A percentile compares a stretch with the other conserved stretches of the same genome.
Evolutionary conservation across 2,888 invertebrate species (phyloP).

Genomic region (Plusia festucae): DNA sequence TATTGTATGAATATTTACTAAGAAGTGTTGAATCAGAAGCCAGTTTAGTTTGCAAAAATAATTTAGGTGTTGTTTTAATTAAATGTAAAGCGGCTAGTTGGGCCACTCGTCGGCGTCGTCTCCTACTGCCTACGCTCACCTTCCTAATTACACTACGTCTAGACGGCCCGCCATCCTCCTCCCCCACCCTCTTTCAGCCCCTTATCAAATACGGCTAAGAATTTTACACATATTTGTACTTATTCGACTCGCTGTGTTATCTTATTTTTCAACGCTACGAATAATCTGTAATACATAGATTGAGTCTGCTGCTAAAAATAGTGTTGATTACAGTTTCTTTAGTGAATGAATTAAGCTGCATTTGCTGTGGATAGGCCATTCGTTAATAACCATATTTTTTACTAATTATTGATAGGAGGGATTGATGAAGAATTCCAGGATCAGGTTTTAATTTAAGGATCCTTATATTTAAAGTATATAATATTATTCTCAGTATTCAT

Average conservation of each 20-base stretch:
- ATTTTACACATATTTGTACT: constrained; percentile 60
- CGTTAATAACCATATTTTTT: not conserved
- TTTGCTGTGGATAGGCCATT: not conserved
- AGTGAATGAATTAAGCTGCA: constrained; percentile 3
- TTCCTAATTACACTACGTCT: constrained; percentile 87
- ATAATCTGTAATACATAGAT: constrained; percentile 1
- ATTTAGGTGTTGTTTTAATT: constrained; percentile 72
- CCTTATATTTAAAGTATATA: no score
- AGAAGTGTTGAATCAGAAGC: constrained; percentile 4
- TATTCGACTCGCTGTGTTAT: constrained; percentile 40
- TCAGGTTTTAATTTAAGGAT: not conserved
- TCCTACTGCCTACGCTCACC: constrained; percentile 82
- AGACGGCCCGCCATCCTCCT: constrained; percentile 82
- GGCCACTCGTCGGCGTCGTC: constrained; percentile 59
- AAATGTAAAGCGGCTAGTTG: constrained; percentile 71
- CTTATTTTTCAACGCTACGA: constrained; percentile 22
- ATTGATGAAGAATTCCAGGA: no score
- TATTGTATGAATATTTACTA: not conserved
- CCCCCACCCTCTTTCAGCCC: constrained; percentile 65
- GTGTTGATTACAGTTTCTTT: not conserved
- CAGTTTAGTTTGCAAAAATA: constrained; percentile 53
- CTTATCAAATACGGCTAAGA: constrained; percentile 72
- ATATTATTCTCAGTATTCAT: not conserved
- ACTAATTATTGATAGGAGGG: not conserved
- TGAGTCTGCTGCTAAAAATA: not conserved